These are phyloP conservation scores for Dryomyza anilis DNA, from an alignment of 2,888 invertebrate species.

Conservation along the genomic window DNA sequence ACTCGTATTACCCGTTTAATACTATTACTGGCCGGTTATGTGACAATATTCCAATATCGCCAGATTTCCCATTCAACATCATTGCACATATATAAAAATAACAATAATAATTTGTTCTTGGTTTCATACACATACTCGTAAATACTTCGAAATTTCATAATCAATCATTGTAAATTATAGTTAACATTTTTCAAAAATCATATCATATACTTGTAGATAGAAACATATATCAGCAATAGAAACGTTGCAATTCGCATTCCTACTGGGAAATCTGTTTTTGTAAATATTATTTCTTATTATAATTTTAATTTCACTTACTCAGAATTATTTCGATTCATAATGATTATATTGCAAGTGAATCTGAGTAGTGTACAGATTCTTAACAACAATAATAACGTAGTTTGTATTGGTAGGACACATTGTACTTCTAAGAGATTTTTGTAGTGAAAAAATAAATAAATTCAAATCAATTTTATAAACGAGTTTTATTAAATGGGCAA, in stretches of 20 bases:
- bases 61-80: constrained; percentile 12
- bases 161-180: constrained; percentile 11
- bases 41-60: constrained; percentile 38
- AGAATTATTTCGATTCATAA: constrained; percentile 17
- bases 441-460: constrained; percentile 39
- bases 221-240: not conserved
- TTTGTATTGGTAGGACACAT: constrained; percentile 36
- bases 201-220: not conserved
- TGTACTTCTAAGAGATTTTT: constrained; percentile 41
- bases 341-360: constrained; percentile 36
- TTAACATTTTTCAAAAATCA: not conserved
- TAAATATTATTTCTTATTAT: constrained; percentile 32
- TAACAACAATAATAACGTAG: constrained; percentile 29
- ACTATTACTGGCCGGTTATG: constrained; percentile 39
- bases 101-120: not conserved
- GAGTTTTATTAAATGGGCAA: not conserved
- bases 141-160: not conserved
- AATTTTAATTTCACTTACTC: constrained; percentile 9
- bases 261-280: constrained; percentile 20
- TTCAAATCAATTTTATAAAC: constrained; percentile 28
- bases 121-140: not conserved
- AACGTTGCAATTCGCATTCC: not conserved
- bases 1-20: constrained; percentile 26
- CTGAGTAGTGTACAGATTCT: constrained; percentile 34
- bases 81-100: not conserved